Evolutionary conservation across 2,888 invertebrate genomes (phyloP).

Genomic region (Papilio protenor): DNA sequence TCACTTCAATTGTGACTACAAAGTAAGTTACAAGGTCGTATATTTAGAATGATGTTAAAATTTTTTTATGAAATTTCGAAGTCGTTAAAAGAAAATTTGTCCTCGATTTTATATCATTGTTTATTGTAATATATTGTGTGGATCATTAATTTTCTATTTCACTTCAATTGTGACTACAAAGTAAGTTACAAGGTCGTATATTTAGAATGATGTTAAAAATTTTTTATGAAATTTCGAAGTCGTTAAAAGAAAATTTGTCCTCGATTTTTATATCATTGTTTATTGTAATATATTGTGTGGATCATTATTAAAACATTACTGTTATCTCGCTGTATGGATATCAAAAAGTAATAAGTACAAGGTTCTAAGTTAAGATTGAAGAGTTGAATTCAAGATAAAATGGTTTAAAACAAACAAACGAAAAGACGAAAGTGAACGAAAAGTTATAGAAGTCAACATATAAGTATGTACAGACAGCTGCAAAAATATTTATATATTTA

Average conservation of each 20-base stretch:
- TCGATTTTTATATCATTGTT: neutral
- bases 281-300: neutral
- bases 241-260: neutral
- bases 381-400: too few relatives aligned
- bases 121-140: neutral
- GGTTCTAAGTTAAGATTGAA: neutral
- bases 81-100: neutral
- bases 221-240: neutral
- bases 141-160: slow-evolving; percentile 2
- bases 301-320: neutral
- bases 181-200: neutral
- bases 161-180: slow-evolving; percentile 11
- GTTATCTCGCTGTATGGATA: neutral
- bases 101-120: neutral
- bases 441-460: too few relatives aligned
- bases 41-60: neutral
- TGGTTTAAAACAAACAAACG: too few relatives aligned
- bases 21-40: neutral
- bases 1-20: slow-evolving; percentile 4
- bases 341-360: neutral
- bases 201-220: neutral
- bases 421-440: too few relatives aligned
- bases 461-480: too few relatives aligned
- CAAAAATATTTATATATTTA: too few relatives aligned
- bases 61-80: neutral